Evolutionary conservation across 2,113 vertebrate species (phyloP).

Genomic region (Pelvicachromis taeniatus): DNA sequence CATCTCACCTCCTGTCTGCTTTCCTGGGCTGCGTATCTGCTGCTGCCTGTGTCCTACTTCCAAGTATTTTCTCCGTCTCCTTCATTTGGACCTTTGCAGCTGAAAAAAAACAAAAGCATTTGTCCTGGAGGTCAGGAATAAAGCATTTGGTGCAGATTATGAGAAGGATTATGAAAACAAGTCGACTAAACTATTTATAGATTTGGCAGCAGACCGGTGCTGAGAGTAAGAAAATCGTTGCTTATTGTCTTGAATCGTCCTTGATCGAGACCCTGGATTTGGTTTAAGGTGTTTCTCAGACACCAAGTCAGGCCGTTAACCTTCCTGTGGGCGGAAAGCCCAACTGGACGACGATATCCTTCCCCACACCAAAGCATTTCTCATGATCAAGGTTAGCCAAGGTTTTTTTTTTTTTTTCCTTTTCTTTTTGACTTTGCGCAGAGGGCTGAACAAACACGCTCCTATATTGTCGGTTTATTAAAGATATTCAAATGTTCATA

Average conservation of each 20-base stretch:
- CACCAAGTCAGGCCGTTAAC: not conserved
- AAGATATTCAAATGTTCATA: conserved; percentile 13
- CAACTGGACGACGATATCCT: not conserved
- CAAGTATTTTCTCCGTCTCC: not conserved
- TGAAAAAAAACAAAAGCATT: not conserved
- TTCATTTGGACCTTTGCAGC: not conserved
- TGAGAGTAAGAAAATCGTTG: accelerated
- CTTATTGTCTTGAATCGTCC: not conserved
- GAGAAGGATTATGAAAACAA: not conserved
- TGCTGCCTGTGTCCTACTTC: not conserved
- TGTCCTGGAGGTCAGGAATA: not conserved
- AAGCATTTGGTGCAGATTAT: not conserved
- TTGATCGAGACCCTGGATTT: not conserved
- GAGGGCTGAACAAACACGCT: not conserved
- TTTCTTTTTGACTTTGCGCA: not conserved
- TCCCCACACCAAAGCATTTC: not conserved
- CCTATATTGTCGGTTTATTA: not conserved
- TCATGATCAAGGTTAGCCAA: not conserved
- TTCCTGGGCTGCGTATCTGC: not conserved
- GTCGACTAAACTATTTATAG: not conserved
- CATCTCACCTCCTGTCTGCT: not conserved
- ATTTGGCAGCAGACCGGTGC: not conserved
- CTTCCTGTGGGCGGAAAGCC: not conserved
- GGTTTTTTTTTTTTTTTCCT: not conserved
- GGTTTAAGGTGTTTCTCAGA: not conserved